These are phyloP conservation scores for Phoxinus phoxinus DNA, from an alignment of 2,113 vertebrate genomes.

Conservation along the genomic window DNA sequence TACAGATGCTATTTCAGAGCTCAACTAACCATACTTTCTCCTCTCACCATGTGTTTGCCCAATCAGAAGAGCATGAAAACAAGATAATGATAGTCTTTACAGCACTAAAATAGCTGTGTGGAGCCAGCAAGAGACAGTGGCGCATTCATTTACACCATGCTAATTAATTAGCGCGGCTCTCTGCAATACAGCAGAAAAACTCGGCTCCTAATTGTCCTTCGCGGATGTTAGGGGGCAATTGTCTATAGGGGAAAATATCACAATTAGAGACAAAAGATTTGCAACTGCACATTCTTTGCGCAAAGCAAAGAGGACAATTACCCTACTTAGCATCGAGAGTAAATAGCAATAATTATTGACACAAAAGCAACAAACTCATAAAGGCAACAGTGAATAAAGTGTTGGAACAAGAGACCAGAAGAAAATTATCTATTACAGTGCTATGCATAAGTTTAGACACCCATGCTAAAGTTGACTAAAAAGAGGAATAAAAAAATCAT, in stretches of 20 bases:
- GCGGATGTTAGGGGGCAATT: constrained; percentile 42
- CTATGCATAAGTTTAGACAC: too few species aligned
- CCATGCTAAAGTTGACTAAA: too few species aligned
- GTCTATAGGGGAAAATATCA: constrained; percentile 43
- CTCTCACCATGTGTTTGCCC: constrained; percentile 46
- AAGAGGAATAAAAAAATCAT: too few species aligned
- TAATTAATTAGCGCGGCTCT: constrained; percentile 62
- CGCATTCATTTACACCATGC: constrained; percentile 45
- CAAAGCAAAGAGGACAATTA: constrained; percentile 11
- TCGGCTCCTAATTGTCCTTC: constrained; percentile 53
- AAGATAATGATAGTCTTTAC: constrained; percentile 55
- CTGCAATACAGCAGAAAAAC: constrained; percentile 44
- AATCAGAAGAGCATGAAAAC: constrained; percentile 46
- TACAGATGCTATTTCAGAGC: constrained; percentile 44
- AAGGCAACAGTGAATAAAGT: constrained; percentile 17
- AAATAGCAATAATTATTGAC: constrained; percentile 53
- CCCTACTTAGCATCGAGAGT: background rate
- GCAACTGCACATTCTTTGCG: constrained; percentile 3
- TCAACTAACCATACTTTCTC: constrained; percentile 37
- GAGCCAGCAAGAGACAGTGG: constrained; percentile 34
- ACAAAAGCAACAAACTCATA: constrained; percentile 36
- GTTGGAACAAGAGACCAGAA: constrained; percentile 34
- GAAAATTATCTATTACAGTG: too few species aligned
- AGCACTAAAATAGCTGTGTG: constrained; percentile 35
- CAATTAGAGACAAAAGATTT: constrained; percentile 49